These are phyloP conservation scores for Phaonia tiefii DNA, from an alignment of 2,888 invertebrate genomes.

Conservation along the genomic window DNA sequence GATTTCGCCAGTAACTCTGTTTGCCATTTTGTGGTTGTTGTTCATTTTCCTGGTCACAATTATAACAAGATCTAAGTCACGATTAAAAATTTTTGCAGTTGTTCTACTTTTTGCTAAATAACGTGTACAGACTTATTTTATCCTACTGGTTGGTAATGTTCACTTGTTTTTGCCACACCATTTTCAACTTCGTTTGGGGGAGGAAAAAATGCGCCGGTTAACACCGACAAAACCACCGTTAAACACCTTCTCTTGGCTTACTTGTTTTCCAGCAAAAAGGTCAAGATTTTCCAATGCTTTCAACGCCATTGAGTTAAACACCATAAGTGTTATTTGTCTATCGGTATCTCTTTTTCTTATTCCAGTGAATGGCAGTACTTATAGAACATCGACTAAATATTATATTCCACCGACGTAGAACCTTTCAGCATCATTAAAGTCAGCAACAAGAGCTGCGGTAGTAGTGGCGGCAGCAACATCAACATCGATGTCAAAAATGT, in stretches of 20 bases:
- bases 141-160: slow-evolving; percentile 9
- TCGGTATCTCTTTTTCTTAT: too few relatives aligned
- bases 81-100: slow-evolving; percentile 10
- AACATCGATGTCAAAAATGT: slow-evolving; percentile 33
- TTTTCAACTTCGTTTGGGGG: too few relatives aligned
- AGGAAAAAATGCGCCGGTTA: too few relatives aligned
- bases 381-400: slow-evolving; percentile 5
- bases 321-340: too few relatives aligned
- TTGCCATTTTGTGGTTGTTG: too few relatives aligned
- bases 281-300: slow-evolving; percentile 42
- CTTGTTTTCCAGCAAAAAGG: slow-evolving; percentile 33
- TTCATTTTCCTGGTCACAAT: slow-evolving; percentile 24
- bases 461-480: slow-evolving; percentile 19
- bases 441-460: background rate
- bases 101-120: background rate
- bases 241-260: slow-evolving; percentile 35
- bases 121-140: too few relatives aligned
- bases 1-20: too few relatives aligned
- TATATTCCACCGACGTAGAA: background rate
- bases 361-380: too few relatives aligned
- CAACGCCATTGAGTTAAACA: slow-evolving; percentile 48
- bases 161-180: slow-evolving; percentile 15
- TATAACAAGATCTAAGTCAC: slow-evolving; percentile 35
- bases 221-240: too few relatives aligned
- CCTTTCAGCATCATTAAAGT: background rate